Base-by-base conservation (phyloP, 1,140 invertebrate species). In the Drosophila yakuba region DNA sequence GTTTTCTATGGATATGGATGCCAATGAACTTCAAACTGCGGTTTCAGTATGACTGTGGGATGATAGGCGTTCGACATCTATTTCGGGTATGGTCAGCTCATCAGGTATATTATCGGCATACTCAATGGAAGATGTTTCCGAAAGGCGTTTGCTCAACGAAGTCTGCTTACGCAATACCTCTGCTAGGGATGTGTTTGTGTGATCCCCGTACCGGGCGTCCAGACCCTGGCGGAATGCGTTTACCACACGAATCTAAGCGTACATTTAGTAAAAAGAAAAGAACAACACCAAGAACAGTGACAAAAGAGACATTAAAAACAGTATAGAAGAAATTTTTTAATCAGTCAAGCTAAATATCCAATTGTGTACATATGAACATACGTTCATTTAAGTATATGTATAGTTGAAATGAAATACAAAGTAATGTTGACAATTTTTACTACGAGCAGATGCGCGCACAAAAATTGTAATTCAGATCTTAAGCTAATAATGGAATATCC, bases 211-310 rank as follows among this genome's bases (percentile, higher is more conserved):
- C 92, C 97, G 97, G 94, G 97, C 95, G 95, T 99, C 98, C 94
- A 99, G 95, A 93, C 97, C 98, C 95, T 98, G 98, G 93, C 98
- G 97, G 95, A 99, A 99, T 94, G 98, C 98, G 95, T 99, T 99
- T 94, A 99, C 98, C 95, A 99, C 98, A 95, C 98, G 97, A 94
- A 99, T 99, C 98, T 98, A 96, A 45, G 47, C 62, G 57, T 41
- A 73, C 58, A 61, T 56, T 25, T 52, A 69, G 48, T 68, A 80
- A 66, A 82, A 86, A 85, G 68, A 85, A 66, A 84, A 82, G 54
- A 89, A 74, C 76, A 90, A 80, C 77, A 77, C 73, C 74, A 54
- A 89, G 25, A 80, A 88, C 82, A 85, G 69, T 88, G 79, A 89
- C 77, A 89, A 80, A 60, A 78, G 56, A 68, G 73, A 77, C 60